Percentiles rank a stretch among this genome's conserved stretches.
Conservation (phyloP, 2,888 invertebrate genomes). For the Tenthredo distinguenda region DNA sequence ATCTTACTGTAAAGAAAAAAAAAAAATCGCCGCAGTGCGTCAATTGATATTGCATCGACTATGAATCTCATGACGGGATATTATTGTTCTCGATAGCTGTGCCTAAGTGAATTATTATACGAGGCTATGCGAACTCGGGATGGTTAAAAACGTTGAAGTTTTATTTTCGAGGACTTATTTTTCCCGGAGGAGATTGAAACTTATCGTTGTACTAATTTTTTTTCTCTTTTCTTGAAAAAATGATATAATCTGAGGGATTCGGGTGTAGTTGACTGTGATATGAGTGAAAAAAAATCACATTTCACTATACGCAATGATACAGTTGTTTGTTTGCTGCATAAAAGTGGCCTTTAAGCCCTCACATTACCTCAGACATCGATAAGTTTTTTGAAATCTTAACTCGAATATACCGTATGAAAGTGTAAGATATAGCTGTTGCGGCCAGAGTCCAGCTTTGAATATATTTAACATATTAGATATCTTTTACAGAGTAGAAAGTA, state of each 20-base stretch:
- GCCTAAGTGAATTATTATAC: not conserved
- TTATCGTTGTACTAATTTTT: not conserved
- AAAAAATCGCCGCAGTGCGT: not conserved
- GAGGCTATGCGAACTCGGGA: not conserved
- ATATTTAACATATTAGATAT: not conserved
- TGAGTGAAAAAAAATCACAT: not conserved
- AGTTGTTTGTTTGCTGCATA: not conserved
- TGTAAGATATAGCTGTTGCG: not conserved
- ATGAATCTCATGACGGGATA: not conserved
- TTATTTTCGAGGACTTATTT: not conserved
- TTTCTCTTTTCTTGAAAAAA: not conserved
- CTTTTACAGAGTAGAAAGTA: conserved; percentile 1
- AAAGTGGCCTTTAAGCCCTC: not conserved
- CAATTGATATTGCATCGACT: not conserved
- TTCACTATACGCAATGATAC: not conserved
- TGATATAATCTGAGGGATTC: not conserved
- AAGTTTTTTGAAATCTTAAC: not conserved
- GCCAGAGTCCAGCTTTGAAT: not conserved
- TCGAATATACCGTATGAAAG: not conserved
- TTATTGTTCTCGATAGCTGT: not conserved
- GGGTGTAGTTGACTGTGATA: conserved; percentile 6
- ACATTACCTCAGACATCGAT: not conserved
- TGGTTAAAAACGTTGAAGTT: not conserved
- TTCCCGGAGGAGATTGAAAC: not conserved
- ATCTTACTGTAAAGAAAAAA: not conserved